These are phyloP conservation scores for Crotalus helleri DNA, from an alignment of 2,113 vertebrate species.

Conservation along the genomic window DNA sequence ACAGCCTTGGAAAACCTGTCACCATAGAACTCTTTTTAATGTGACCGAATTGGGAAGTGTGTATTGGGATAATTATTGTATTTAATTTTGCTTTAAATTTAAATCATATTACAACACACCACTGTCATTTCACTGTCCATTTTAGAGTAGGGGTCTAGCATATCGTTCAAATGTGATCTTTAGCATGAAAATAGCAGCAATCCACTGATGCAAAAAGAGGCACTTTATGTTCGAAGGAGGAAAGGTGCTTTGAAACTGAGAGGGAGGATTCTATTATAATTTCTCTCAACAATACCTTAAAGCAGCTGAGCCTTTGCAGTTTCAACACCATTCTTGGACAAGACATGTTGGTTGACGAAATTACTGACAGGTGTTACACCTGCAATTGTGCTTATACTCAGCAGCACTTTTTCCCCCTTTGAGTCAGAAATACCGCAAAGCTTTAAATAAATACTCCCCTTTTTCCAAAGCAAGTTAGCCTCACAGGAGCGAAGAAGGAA, in stretches of 20 bases:
- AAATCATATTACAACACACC: not conserved
- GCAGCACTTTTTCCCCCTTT: not conserved
- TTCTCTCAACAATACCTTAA: not conserved
- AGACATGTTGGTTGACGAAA: not conserved
- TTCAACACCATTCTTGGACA: not conserved
- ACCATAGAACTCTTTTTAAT: not conserved
- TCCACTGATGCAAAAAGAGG: not conserved
- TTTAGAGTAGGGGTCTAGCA: not conserved
- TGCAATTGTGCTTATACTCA: not conserved
- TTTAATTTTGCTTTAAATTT: not conserved
- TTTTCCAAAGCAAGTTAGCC: not conserved
- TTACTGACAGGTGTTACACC: not conserved
- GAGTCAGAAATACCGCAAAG: not conserved
- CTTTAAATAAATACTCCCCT: not conserved
- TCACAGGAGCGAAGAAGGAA: not conserved
- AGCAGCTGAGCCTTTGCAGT: not conserved
- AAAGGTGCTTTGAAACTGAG: not conserved
- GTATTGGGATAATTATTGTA: not conserved
- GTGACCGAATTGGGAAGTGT: not conserved
- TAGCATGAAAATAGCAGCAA: not conserved
- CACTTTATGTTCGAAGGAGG: not conserved
- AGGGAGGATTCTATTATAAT: not conserved
- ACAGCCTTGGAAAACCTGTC: not conserved
- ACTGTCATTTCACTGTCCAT: not conserved
- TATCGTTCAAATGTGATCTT: not conserved